Evolutionary conservation across 2,888 invertebrate species (phyloP).

Genomic region (Drosophila prostipennis): DNA sequence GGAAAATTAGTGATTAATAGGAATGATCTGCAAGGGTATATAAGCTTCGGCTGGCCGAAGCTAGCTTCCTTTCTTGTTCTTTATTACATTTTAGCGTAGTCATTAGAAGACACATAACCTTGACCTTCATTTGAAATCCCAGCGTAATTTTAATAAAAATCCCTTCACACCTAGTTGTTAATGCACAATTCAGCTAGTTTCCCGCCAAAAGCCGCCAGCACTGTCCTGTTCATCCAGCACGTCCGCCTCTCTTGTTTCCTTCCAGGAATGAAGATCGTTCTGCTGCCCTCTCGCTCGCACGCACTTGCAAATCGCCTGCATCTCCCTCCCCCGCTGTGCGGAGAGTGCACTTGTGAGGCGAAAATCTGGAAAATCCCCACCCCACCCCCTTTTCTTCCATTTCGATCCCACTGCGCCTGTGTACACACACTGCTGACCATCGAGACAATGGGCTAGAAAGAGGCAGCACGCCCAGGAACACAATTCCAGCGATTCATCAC

Average conservation of each 20-base stretch:
- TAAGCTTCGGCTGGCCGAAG: too few species aligned
- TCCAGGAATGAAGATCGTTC: slow-evolving; percentile 52
- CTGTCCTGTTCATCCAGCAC: slow-evolving; percentile 4
- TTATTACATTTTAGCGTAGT: background rate
- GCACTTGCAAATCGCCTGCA: slow-evolving; percentile 22
- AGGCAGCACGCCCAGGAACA: slow-evolving; percentile 36
- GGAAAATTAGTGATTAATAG: too few species aligned
- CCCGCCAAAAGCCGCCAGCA: background rate
- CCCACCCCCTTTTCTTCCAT: background rate
- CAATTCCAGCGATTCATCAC: slow-evolving; percentile 43
- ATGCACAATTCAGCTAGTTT: slow-evolving; percentile 6
- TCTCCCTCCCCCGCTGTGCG: slow-evolving; percentile 23
- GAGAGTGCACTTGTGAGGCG: slow-evolving; percentile 17
- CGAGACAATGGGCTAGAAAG: slow-evolving; percentile 43
- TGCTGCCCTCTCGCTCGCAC: slow-evolving; percentile 19
- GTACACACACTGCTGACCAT: slow-evolving; percentile 77
- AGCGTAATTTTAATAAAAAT: too few species aligned
- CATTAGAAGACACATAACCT: background rate
- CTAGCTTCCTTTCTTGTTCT: too few species aligned
- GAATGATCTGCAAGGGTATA: too few species aligned
- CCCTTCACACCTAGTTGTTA: slow-evolving; percentile 4
- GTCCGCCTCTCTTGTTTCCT: slow-evolving; percentile 41
- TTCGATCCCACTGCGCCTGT: slow-evolving; percentile 54
- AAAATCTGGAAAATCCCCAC: slow-evolving; percentile 11
- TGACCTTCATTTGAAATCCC: background rate